Evolutionary conservation across 2,888 invertebrate genomes (phyloP).

Genomic region (Pollenia griseotomentosa): DNA sequence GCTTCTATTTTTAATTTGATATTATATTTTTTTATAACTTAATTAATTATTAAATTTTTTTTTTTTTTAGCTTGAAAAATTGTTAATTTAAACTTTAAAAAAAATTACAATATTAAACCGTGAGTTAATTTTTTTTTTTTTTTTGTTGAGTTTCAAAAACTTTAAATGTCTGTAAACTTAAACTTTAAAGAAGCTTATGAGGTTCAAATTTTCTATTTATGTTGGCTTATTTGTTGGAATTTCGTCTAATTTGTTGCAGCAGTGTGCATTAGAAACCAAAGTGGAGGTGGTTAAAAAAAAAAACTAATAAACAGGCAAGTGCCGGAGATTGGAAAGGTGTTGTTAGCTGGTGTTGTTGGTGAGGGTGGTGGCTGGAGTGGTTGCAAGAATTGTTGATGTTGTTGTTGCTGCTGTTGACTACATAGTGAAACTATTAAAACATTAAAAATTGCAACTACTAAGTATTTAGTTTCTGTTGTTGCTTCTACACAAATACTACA

Average conservation of each 20-base stretch:
- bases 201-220: constrained; percentile 37
- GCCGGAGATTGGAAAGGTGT: constrained; percentile 15
- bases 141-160: constrained; percentile 20
- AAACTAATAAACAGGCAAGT: constrained; percentile 24
- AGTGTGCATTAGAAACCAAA: constrained; percentile 1
- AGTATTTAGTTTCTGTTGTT: constrained; percentile 38
- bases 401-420: constrained; percentile 14
- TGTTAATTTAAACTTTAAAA: neutral
- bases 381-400: neutral
- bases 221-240: neutral
- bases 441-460: constrained; percentile 55
- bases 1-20: neutral
- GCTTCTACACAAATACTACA: neutral
- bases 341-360: constrained; percentile 6
- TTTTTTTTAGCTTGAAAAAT: neutral
- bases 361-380: constrained; percentile 28
- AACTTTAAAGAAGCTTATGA: constrained; percentile 58
- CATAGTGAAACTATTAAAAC: constrained; percentile 51
- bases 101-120: constrained; percentile 22
- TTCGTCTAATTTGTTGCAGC: constrained; percentile 20
- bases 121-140: constrained; percentile 2
- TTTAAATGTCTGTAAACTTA: constrained; percentile 54
- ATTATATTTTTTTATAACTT: neutral
- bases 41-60: too few species aligned
- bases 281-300: constrained; percentile 30